Base-by-base conservation (phyloP, 2,888 invertebrate genomes). In the Hololepta plana region DNA sequence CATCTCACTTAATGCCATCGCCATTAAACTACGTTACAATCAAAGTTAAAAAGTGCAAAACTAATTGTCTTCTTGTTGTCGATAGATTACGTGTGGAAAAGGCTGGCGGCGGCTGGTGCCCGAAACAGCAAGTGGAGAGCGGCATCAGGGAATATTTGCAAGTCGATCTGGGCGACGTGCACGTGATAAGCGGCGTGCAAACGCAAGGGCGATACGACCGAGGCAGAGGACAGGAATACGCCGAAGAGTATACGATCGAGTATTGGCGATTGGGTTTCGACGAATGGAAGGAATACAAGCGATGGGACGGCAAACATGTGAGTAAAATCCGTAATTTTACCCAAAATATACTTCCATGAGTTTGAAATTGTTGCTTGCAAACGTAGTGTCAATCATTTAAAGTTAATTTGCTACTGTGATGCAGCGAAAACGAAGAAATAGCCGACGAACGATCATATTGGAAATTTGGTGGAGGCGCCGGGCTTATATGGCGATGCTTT, bases 41-140 rank as follows among this genome's bases (percentile, higher is more conserved):
- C n/a, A n/a, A n/a, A n/a, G n/a, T n/a, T n/a, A n/a, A n/a, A n/a
- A n/a, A n/a, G n/a, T n/a, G n/a, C 8, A n/a, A 17, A 17, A 17
- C 6, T 17, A 7, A 7, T 17, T 17, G n/a, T 6, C 6, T 17
- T 21, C 6, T 31, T 30, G 29, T 33, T 36, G 33, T 32, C 51
- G 56, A 20, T 57, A 79, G 79, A 44, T 55, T 79, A 28, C 64
- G 70, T 15, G 62, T 64, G 32, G 76, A 79, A 46, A 59, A 58
- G 29, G 69, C 68, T 8, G 75, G 77, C 2, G 79, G 79, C 6
- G 79, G 74, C 1, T 80, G 80, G 80, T 80, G 80, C 49, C 79
- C 79, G 2, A 65, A 67, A 40, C 62, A 61, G 32, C 68, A 67
- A 44, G 67, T 76, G 34, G 65, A 67, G 38, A 53, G 55, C 24